Evolutionary conservation across 2,888 invertebrate genomes (phyloP).

Genomic region (Noctua comes): DNA sequence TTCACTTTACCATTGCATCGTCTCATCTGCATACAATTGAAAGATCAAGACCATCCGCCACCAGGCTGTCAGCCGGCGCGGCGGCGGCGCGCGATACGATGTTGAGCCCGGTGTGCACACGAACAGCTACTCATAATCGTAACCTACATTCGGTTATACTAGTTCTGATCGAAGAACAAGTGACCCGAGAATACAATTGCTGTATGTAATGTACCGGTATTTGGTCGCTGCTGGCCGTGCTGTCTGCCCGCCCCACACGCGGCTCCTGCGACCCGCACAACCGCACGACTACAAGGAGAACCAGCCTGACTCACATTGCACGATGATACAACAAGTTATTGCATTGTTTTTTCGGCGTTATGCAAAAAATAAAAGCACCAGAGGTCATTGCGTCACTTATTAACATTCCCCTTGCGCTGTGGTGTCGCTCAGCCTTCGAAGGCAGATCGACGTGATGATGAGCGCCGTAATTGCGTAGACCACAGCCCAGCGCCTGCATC

Average conservation of each 20-base stretch:
- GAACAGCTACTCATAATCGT: slow-evolving; percentile 50
- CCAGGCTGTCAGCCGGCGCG: neutral
- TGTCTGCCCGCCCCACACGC: slow-evolving; percentile 12
- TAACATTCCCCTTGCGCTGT: slow-evolving; percentile 76
- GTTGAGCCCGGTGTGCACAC: slow-evolving; percentile 35
- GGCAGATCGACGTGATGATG: slow-evolving; percentile 63
- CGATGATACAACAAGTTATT: slow-evolving; percentile 77
- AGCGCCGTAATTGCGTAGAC: slow-evolving; percentile 33
- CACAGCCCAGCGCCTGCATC: neutral
- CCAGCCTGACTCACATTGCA: slow-evolving; percentile 72
- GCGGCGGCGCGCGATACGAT: neutral
- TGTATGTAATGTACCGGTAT: slow-evolving; percentile 58
- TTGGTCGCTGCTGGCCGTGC: slow-evolving; percentile 24
- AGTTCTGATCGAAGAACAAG: slow-evolving; percentile 61
- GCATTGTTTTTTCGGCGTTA: slow-evolving; percentile 79
- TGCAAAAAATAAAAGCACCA: slow-evolving; percentile 77
- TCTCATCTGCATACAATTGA: slow-evolving; percentile 68
- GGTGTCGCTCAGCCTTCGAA: slow-evolving; percentile 72
- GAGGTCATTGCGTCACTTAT: slow-evolving; percentile 85
- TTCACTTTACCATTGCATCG: slow-evolving; percentile 53
- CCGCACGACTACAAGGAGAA: slow-evolving; percentile 68
- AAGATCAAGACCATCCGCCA: slow-evolving; percentile 63
- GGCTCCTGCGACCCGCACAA: slow-evolving; percentile 25
- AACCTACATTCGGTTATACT: slow-evolving; percentile 65
- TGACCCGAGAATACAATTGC: slow-evolving; percentile 61